Evolutionary conservation across 2,113 vertebrate species (phyloP).

Genomic region (Mesitornis unicolor): DNA sequence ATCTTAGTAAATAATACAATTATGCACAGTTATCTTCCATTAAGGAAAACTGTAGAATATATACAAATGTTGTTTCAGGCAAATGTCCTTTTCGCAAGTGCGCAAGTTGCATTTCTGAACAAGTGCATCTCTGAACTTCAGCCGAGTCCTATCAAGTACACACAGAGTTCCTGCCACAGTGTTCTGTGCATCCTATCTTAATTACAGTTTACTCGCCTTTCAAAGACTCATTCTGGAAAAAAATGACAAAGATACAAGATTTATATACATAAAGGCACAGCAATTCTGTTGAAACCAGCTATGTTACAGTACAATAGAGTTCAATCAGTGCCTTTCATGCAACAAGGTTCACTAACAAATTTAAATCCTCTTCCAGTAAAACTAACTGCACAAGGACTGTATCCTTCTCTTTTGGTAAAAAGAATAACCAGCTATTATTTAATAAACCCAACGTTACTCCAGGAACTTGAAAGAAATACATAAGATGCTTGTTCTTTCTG

Average conservation of each 20-base stretch:
- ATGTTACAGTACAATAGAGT: slow-evolving; percentile 59
- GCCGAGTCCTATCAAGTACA: not conserved
- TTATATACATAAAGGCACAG: slow-evolving; percentile 67
- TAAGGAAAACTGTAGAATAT: slow-evolving; percentile 68
- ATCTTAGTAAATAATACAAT: slow-evolving; percentile 53
- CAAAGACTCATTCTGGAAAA: slow-evolving; percentile 38
- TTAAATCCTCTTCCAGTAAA: slow-evolving; percentile 3
- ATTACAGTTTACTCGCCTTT: slow-evolving; percentile 6
- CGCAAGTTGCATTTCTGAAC: slow-evolving; percentile 19
- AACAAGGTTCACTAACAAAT: slow-evolving; percentile 39
- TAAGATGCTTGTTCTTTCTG: not conserved
- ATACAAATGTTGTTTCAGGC: slow-evolving; percentile 43
- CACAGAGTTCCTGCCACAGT: not conserved
- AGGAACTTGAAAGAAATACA: not conserved
- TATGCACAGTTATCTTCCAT: slow-evolving; percentile 32
- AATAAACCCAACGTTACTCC: not conserved
- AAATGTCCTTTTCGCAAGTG: slow-evolving; percentile 18
- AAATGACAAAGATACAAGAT: slow-evolving; percentile 24
- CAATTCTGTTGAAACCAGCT: slow-evolving; percentile 60
- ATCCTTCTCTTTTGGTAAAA: not conserved
- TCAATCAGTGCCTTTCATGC: slow-evolving; percentile 59
- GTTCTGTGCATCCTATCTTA: slow-evolving; percentile 11
- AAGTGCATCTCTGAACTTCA: slow-evolving; percentile 18
- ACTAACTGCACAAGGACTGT: not conserved
- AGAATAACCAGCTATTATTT: not conserved